Evolutionary conservation across 2,797 vertebrate genomes (phyloP).

Genomic region (Periophthalmus magnuspinnatus): DNA sequence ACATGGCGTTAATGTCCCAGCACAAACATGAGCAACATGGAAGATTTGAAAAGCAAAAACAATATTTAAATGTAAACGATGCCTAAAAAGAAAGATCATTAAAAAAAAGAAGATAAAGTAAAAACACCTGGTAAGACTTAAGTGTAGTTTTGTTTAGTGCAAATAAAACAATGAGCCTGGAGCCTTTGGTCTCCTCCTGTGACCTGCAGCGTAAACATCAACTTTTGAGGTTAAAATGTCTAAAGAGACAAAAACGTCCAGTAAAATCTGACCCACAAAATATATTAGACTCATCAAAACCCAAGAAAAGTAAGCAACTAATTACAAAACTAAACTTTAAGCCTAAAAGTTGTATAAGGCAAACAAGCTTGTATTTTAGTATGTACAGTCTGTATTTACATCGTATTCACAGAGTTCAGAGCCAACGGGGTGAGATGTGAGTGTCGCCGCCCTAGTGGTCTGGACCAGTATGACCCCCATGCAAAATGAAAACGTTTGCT

Average conservation of each 20-base stretch:
- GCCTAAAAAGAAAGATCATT: conserved; percentile 65
- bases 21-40: conserved; percentile 52
- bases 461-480: conserved; percentile 28
- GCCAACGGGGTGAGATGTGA: conserved; percentile 32
- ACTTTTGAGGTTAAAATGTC: conserved; percentile 25
- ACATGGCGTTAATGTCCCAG: conserved; percentile 59
- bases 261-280: conserved; percentile 14
- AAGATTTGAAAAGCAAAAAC: conserved; percentile 72
- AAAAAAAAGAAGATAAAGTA: conserved; percentile 39
- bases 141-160: conserved; percentile 28
- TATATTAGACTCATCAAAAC: conserved; percentile 28
- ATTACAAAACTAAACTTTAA: conserved; percentile 29
- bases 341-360: conserved; percentile 67
- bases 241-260: background rate
- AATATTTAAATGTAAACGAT: conserved; percentile 55
- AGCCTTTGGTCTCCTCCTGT: conserved; percentile 9
- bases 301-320: conserved; percentile 16
- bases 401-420: conserved; percentile 37
- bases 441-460: conserved; percentile 64
- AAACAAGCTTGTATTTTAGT: conserved; percentile 66
- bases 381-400: conserved; percentile 73
- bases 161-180: conserved; percentile 19
- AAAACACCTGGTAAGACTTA: conserved; percentile 26
- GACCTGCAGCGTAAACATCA: conserved; percentile 18
- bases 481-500: conserved; percentile 20